Base-by-base conservation (phyloP, 2,797 vertebrate species). In the Eupleurogrammus muticus region DNA sequence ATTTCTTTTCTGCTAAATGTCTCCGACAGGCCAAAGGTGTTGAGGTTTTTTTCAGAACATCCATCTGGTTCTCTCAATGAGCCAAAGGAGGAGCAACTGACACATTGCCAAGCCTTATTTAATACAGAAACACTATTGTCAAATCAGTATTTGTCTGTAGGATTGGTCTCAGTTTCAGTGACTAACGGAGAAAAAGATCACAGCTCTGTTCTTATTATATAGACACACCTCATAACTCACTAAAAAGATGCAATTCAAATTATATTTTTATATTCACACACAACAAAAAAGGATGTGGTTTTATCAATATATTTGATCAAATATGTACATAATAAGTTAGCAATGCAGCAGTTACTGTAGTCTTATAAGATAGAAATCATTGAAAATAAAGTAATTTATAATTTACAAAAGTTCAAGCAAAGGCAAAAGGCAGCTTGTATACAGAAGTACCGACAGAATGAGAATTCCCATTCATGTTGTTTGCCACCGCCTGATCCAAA, bases 21-120 rank as follows among this genome's bases (percentile, higher is more conserved):
- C 34, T 51, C 53, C 19, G 12, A 13, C 63, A 51, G 32, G 24
- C 40, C 73, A 75, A 61, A 48, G 44, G 83, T 79, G 85, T 84
- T 87, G 58, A 69, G 71, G 40, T 58, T 75, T 68, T 63, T 83
- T 72, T 60, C 63, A 78, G 17, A 60, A 50, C 42, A 74, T 9
- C 59, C 94, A 95, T 92, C 92, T 94, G 93, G 93, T 92, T 92
- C 84, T 81, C 83, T 94, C 90, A 93, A 82, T n/a, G 67, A 76
- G 47, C 87, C 90, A 90, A 89, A 92, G 13, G 34, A 0, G 3
- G 80, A 71, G 80, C 87, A 76, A 82, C 47, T 73, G 88, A 90
- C 88, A 92, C 69, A 70, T 90, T 89, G 82, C 82, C 87, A 38
- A 77, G 34, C 73, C 84, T 90, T 89, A 75, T 66, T 70, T 80